A percentile compares a stretch with the other conserved stretches of the same genome.
Evolutionary conservation across 2,113 vertebrate genomes (phyloP).

Genomic region (Ptilorrhoa leucosticta): DNA sequence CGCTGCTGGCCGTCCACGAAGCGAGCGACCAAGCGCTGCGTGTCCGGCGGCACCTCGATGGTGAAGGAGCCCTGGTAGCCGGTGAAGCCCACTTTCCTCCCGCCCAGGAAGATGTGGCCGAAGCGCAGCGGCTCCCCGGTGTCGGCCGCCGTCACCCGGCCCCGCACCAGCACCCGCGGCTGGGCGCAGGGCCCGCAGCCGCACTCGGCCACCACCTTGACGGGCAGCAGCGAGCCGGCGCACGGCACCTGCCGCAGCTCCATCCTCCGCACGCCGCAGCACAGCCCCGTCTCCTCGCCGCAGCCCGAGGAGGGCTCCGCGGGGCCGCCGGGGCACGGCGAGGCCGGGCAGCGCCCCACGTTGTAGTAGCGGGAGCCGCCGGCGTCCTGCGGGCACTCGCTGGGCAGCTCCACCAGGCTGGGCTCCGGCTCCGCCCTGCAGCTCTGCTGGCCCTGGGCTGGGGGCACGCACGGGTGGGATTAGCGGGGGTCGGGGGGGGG

Average conservation of each 20-base stretch:
- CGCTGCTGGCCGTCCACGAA: constrained; percentile 83
- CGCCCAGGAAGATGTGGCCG: constrained; percentile 82
- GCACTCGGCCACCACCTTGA: constrained; percentile 84
- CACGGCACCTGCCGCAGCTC: constrained; percentile 80
- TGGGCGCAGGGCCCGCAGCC: constrained; percentile 84
- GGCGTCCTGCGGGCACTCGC: constrained; percentile 77
- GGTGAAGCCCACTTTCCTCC: constrained; percentile 81
- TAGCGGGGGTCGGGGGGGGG: not conserved
- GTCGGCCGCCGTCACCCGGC: constrained; percentile 84
- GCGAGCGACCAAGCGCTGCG: constrained; percentile 82
- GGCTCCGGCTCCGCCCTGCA: constrained; percentile 78
- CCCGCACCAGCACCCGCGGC: constrained; percentile 81
- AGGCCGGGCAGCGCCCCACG: constrained; percentile 82
- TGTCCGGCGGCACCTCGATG: constrained; percentile 80
- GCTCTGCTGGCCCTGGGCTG: constrained; percentile 62
- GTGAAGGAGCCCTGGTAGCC: constrained; percentile 92
- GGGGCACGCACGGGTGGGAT: not conserved
- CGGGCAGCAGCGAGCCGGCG: constrained; percentile 76
- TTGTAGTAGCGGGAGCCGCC: constrained; percentile 80
- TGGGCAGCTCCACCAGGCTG: constrained; percentile 85
- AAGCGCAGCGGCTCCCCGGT: constrained; percentile 87
- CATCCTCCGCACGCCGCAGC: constrained; percentile 83
- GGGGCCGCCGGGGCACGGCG: constrained; percentile 73
- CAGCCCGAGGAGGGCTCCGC: constrained; percentile 66
- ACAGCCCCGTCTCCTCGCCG: constrained; percentile 65